Conservation (phyloP, 1,140 invertebrate species). For the Sitophilus oryzae region DNA sequence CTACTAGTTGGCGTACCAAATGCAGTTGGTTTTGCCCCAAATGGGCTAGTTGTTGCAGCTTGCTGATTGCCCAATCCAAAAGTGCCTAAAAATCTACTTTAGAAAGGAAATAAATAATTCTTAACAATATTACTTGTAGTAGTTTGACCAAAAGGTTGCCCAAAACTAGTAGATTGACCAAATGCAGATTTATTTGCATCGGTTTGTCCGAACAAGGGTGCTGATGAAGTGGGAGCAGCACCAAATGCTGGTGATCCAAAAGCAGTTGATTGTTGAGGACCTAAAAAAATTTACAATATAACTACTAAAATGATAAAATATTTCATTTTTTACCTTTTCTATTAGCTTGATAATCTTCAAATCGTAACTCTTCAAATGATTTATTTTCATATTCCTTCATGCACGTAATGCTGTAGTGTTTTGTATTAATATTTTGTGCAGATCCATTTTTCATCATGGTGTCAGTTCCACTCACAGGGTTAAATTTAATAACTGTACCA, state of each 20-base stretch:
- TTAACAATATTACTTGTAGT: constrained; percentile 27
- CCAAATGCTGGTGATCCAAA: constrained; percentile 35
- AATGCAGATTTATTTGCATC: constrained; percentile 41
- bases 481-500: constrained; percentile 82
- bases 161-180: constrained; percentile 36
- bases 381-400: constrained; percentile 98
- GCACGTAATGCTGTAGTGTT: constrained; percentile 91
- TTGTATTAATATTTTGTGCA: constrained; percentile 76
- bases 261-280: constrained; percentile 27
- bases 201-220: constrained; percentile 47
- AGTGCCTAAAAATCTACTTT: constrained; percentile 5
- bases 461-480: constrained; percentile 79
- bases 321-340: constrained; percentile 62
- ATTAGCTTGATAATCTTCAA: constrained; percentile 89
- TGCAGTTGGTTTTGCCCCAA: constrained; percentile 24
- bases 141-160: constrained; percentile 43
- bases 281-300: constrained; percentile 7
- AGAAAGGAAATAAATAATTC: neutral
- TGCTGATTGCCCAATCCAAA: constrained; percentile 25
- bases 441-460: constrained; percentile 84
- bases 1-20: constrained; percentile 40
- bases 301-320: neutral
- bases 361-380: constrained; percentile 86
- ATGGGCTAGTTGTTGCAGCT: constrained; percentile 18
- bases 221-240: constrained; percentile 37